Conservation (phyloP, 2,888 invertebrate genomes). For the Lapara coniferarum region DNA sequence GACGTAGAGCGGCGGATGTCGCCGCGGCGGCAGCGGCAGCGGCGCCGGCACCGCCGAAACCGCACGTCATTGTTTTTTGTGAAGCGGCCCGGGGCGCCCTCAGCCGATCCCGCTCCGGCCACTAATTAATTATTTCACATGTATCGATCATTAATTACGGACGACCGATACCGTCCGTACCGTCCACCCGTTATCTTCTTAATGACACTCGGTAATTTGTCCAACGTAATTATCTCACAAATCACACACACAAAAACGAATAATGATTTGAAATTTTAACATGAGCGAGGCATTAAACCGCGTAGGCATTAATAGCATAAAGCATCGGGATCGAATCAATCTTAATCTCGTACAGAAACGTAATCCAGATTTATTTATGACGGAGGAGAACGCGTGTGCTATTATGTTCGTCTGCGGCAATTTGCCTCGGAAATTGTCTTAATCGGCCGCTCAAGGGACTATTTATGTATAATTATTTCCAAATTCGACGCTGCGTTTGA, state of each 20-base stretch:
- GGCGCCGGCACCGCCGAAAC: conserved; percentile 72
- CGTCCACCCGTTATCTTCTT: conserved; percentile 74
- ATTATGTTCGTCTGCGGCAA: conserved; percentile 84
- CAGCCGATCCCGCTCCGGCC: conserved; percentile 66
- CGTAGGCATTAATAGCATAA: conserved; percentile 78
- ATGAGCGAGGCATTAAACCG: conserved; percentile 73
- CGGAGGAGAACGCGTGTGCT: conserved; percentile 79
- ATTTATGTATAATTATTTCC: conserved; percentile 85
- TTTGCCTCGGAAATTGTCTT: conserved; percentile 84
- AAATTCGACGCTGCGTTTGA: conserved; percentile 83
- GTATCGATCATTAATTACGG: conserved; percentile 83
- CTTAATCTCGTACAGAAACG: conserved; percentile 82
- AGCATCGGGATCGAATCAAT: conserved; percentile 82
- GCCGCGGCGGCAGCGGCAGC: conserved; percentile 67
- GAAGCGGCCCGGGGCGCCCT: conserved; percentile 58
- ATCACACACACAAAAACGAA: conserved; percentile 74
- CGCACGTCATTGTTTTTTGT: conserved; percentile 84
- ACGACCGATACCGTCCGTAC: conserved; percentile 56
- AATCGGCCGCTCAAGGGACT: conserved; percentile 84
- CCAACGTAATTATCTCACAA: conserved; percentile 79
- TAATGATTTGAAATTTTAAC: conserved; percentile 79
- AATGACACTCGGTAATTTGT: conserved; percentile 81
- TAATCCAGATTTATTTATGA: conserved; percentile 84
- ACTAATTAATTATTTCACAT: conserved; percentile 83
- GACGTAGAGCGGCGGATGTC: conserved; percentile 77